Evolutionary conservation across 2,888 invertebrate species (phyloP).

Genomic region (Monochamus alternatus): DNA sequence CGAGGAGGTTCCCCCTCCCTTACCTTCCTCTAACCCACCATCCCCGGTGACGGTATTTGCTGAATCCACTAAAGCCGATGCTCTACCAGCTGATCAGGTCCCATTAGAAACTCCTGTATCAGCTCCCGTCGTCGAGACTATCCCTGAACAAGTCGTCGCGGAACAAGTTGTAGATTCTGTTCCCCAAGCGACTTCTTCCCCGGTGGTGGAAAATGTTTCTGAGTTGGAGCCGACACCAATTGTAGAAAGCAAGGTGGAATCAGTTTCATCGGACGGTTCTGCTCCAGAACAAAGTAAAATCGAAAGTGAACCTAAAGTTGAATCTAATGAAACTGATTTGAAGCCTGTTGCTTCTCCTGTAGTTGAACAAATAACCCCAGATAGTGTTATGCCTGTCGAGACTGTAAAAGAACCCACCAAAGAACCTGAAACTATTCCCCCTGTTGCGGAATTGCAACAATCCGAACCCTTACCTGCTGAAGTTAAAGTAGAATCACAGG

Average conservation of each 20-base stretch:
- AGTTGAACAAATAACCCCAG: constrained; percentile 3
- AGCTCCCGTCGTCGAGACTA: constrained; percentile 52
- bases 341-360: not conserved
- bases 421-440: constrained; percentile 12
- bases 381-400: constrained; percentile 25
- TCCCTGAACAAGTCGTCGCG: constrained; percentile 35
- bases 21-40: constrained; percentile 83
- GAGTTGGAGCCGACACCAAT: constrained; percentile 17
- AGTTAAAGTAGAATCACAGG: not conserved
- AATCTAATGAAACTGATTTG: constrained; percentile 9
- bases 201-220: constrained; percentile 33
- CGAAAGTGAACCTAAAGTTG: constrained; percentile 2
- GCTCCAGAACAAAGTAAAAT: not conserved
- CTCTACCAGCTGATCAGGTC: constrained; percentile 65
- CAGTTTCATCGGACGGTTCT: constrained; percentile 14
- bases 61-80: constrained; percentile 77
- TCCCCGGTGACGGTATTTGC: constrained; percentile 84
- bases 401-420: constrained; percentile 29
- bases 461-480: constrained; percentile 18
- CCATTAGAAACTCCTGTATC: constrained; percentile 47
- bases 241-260: constrained; percentile 17
- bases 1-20: constrained; percentile 81
- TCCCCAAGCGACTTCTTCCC: constrained; percentile 31
- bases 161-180: constrained; percentile 38
- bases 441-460: not conserved